Percentiles rank a stretch among this genome's conserved stretches.
Evolutionary conservation across 1,140 invertebrate genomes (phyloP).

Genomic region (Scaptodrosophila lebanonensis): DNA sequence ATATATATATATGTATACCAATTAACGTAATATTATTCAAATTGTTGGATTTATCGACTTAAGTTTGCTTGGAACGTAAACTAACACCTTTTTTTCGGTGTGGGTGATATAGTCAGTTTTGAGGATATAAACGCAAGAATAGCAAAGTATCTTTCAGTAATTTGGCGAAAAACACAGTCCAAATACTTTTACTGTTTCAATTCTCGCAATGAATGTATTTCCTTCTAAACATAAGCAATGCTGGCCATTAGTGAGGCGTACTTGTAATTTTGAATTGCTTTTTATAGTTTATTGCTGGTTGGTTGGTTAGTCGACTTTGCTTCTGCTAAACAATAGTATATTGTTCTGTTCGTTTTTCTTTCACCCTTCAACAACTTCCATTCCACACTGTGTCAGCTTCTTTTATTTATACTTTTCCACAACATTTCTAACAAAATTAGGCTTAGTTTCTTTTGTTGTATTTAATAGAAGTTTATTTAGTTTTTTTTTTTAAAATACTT

Average conservation of each 20-base stretch:
- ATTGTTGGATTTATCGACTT: too few relatives aligned
- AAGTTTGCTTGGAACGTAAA: too few relatives aligned
- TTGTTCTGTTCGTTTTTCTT: conserved; percentile 26
- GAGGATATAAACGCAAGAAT: too few relatives aligned
- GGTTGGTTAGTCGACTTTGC: conserved; percentile 31
- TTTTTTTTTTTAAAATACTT: conserved; percentile 9
- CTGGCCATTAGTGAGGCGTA: conserved; percentile 66
- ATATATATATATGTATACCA: too few relatives aligned
- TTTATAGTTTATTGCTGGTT: conserved; percentile 68
- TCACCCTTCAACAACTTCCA: background rate
- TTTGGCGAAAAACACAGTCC: too few relatives aligned
- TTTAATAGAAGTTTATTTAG: conserved; percentile 48
- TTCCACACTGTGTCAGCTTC: conserved; percentile 24
- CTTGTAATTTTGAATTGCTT: conserved; percentile 65
- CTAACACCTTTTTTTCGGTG: too few relatives aligned
- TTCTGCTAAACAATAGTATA: conserved; percentile 34
- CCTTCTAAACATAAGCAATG: conserved; percentile 35
- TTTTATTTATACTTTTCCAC: conserved; percentile 73
- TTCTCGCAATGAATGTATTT: background rate
- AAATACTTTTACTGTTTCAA: background rate
- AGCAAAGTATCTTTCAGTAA: too few relatives aligned
- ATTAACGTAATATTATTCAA: too few relatives aligned
- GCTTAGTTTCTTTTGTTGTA: too few relatives aligned
- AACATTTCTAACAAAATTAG: conserved; percentile 54
- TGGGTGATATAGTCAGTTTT: too few relatives aligned